phyloP scores from a whole-genome alignment of 2,797 vertebrate species.

The Mionectes olivaceus region DNA sequence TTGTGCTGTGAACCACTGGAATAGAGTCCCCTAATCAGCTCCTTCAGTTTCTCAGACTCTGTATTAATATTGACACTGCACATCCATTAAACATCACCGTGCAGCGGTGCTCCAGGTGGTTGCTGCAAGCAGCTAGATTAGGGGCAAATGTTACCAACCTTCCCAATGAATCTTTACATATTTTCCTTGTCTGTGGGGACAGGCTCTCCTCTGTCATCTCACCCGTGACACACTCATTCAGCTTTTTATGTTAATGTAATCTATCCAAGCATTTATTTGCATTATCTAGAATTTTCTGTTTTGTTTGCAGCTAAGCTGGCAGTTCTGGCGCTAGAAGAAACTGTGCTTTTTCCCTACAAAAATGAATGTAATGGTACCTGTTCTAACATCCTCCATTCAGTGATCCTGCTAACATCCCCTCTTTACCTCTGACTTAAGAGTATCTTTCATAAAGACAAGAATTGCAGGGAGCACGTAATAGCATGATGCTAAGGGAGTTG shows the following conservation, averaged over 20 bases:
- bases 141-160: neutral
- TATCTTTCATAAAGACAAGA: neutral
- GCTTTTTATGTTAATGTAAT: neutral
- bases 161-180: neutral
- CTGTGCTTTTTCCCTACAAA: neutral
- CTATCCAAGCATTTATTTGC: neutral
- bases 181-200: neutral
- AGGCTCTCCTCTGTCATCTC: neutral
- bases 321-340: neutral
- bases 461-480: neutral
- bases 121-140: neutral
- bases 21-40: neutral
- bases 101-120: neutral
- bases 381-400: neutral
- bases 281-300: neutral
- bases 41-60: neutral
- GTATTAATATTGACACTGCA: neutral
- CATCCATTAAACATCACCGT: neutral
- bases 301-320: neutral
- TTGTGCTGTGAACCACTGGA: neutral
- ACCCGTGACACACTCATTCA: neutral
- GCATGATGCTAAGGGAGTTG: neutral
- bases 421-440: neutral
- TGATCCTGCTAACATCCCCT: neutral
- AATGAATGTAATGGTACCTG: neutral